Base-by-base conservation (phyloP, 2,888 invertebrate genomes). In the Agrotis exclamationis region DNA sequence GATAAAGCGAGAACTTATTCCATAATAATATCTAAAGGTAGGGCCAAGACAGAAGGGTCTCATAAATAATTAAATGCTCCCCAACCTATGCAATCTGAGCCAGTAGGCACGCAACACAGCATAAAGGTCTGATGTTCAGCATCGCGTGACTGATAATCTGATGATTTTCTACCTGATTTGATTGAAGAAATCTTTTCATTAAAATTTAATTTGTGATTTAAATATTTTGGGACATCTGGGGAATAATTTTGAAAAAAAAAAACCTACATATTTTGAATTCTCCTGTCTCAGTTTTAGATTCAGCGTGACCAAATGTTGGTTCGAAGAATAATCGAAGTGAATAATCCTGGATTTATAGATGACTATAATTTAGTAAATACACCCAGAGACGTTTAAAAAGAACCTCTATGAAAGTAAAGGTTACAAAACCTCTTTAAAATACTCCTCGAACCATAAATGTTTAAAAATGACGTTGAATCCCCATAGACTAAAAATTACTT, bases 71-170 rank as follows among this genome's bases (percentile, higher is more conserved):
- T 57, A 53, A 76, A 73, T 87, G 88, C 88, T 88, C 89, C 89
- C 88, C 90, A 89, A 93, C 90, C 90, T 88, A 86, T 82, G 85
- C 83, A 87, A 86, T 84, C 72, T 86, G 87, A 87, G 80, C 18
- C 62, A 83, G 79, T 87, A 88, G 87, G 84, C 93, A 93, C 91
- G 93, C 92, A 86, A 92, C 80, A 88, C 92, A 75, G 90, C 91
- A 89, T 91, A 89, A 84, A 74, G 65, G 64, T 74, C 75, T 78
- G 71, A 81, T 85, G 76, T 82, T 86, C 83, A 82, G 83, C 86
- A 84, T 91, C 88, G 90, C 90, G 88, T 91, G 91, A 87, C 81
- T 72, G 77, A 79, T 90, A 90, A 91, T 91, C 82, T 86, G 84
- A 84, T 90, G 82, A 91, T 69, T 63, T 70, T 57, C 54, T 73